A percentile compares a stretch with the other conserved stretches of the same genome.
phyloP scores from a whole-genome alignment of 2,797 vertebrate genomes.

The Galago senegalensis region DNA sequence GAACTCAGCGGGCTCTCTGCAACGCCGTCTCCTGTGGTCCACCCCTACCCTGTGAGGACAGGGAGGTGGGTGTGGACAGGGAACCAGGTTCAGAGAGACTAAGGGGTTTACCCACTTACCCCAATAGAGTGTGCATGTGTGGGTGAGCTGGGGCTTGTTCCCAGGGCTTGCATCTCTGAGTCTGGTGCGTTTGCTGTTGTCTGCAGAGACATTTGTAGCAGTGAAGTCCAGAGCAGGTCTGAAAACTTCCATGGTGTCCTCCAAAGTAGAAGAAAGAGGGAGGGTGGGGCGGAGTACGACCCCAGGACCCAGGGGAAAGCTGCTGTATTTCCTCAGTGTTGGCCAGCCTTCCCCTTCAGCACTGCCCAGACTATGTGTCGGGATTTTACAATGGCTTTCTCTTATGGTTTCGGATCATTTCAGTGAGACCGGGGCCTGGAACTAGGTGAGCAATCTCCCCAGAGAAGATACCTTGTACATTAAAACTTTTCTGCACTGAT shows the following conservation, averaged over 20 bases:
- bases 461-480: background rate
- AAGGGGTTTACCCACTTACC: background rate
- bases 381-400: background rate
- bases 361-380: background rate
- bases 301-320: background rate
- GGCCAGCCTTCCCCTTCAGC: background rate
- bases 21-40: background rate
- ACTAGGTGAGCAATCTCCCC: background rate
- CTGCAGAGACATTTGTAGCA: background rate
- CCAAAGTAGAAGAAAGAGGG: background rate
- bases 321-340: background rate
- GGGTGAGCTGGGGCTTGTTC: background rate
- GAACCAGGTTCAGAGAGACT: background rate
- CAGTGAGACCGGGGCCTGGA: background rate
- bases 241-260: background rate
- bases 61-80: background rate
- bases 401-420: background rate
- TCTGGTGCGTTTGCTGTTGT: background rate
- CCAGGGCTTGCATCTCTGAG: background rate
- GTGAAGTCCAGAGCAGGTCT: background rate
- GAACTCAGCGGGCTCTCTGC: background rate
- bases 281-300: background rate
- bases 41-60: background rate
- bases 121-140: background rate
- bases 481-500: constrained; percentile 5